Evolutionary conservation across 2,888 invertebrate species (phyloP), one percentile per base, ranked within the genome.

Genomic region (Pristionchus maxplancki): DNA sequence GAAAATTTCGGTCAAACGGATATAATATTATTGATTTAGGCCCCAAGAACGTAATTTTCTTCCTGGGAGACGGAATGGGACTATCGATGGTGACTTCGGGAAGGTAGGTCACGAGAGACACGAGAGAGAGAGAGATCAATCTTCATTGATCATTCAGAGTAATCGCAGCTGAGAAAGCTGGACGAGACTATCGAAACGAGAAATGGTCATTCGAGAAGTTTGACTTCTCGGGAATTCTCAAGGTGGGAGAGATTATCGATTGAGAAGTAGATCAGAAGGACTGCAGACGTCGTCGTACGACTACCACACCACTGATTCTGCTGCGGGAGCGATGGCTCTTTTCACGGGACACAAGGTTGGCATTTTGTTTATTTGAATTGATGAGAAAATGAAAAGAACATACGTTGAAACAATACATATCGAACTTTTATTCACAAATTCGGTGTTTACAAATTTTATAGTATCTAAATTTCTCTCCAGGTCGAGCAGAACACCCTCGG

Each of bases 61-160:
- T 88, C 81, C 81, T 88, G 24, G 88, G 88, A 17, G 88, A 88
- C n/a, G 88, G 88, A 20, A 88, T 88, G 88, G 88, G 88, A 34
- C 40, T 88, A 24, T 78, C 78, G 15, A 88, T 88, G 88, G 81
- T 88, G 28, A 88, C 88, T 40, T 24, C 88, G 6, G 88, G 88
- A 81, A 24, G 88, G 81, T 78, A 44, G 50, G 74, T 85, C 28
- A 85, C 17, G 20, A 31, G n/a, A 34, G 6, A 15, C 1, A 24
- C 31, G 13, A 34, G 8, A 4, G 17, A 71, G 15, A 9, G 28
- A n/a, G n/a, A n/a, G n/a, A n/a, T n/a, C n/a, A n/a, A n/a, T n/a
- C n/a, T 53, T 13, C 0, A 53, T 13, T 17, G 34, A 53, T 34
- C 53, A 17, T 83, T 83, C 40, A 85, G 85, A 64, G 85, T 85